A percentile compares a stretch with the other conserved stretches of the same genome.
Conservation (phyloP, 2,113 vertebrate species). For the Amphiprion percula region DNA sequence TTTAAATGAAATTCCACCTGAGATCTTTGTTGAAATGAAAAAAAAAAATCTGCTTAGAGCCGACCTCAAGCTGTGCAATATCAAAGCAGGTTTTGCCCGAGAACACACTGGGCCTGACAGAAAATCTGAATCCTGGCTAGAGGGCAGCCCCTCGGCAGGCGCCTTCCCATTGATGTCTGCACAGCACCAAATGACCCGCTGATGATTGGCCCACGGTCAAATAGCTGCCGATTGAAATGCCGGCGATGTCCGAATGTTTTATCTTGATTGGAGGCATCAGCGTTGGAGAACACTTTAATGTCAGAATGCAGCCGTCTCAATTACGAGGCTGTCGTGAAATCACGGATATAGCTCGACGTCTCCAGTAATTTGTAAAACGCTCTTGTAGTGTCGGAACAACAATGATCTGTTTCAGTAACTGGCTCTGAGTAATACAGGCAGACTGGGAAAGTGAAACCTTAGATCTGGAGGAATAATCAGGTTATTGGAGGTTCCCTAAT, state of each 20-base stretch:
- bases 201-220: conserved; percentile 36
- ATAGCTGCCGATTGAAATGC: conserved; percentile 44
- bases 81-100: conserved; percentile 36
- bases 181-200: conserved; percentile 57
- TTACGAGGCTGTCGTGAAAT: conserved; percentile 46
- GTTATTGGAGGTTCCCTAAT: background rate
- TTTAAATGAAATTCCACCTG: conserved; percentile 30
- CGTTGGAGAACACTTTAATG: conserved; percentile 25
- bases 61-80: conserved; percentile 12
- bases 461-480: background rate
- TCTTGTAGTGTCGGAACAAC: background rate
- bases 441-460: background rate
- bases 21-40: background rate
- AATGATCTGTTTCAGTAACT: background rate
- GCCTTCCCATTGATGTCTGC: conserved; percentile 44
- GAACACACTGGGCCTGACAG: conserved; percentile 22
- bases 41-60: background rate
- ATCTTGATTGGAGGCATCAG: conserved; percentile 34
- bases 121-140: conserved; percentile 25
- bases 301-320: conserved; percentile 33
- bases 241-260: conserved; percentile 44
- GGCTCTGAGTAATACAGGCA: background rate
- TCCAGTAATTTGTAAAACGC: background rate
- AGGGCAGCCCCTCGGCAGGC: background rate
- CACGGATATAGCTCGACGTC: conserved; percentile 23